Evolutionary conservation across 2,888 invertebrate genomes (phyloP).

Genomic region (Leucophenga montana): DNA sequence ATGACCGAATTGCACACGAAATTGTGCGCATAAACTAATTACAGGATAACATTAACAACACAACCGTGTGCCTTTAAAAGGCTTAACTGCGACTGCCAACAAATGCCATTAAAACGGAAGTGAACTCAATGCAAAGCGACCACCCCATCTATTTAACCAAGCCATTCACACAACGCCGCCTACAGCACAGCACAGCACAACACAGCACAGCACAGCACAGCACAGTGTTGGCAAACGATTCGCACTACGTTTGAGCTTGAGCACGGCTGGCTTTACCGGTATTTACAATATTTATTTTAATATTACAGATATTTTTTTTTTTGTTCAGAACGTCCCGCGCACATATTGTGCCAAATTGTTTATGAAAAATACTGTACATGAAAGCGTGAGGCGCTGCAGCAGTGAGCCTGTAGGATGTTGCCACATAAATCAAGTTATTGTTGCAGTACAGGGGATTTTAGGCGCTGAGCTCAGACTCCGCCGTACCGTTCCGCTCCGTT

Average conservation of each 20-base stretch:
- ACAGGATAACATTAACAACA: constrained; percentile 65
- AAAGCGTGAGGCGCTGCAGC: constrained; percentile 36
- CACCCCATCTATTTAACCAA: constrained; percentile 23
- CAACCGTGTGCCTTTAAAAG: constrained; percentile 53
- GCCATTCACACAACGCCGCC: not conserved
- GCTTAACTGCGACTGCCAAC: constrained; percentile 49
- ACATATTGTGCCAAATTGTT: constrained; percentile 64
- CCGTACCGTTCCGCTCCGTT: no score
- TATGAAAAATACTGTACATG: constrained; percentile 67
- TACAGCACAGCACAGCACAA: constrained; percentile 19
- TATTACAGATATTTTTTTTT: constrained; percentile 47
- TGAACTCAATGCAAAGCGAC: constrained; percentile 35
- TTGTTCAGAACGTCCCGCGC: constrained; percentile 42
- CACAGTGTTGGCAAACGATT: no score
- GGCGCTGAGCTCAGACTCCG: constrained; percentile 2
- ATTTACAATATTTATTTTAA: constrained; percentile 68
- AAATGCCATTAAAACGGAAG: constrained; percentile 49
- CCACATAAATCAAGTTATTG: constrained; percentile 29
- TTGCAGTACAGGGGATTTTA: constrained; percentile 6
- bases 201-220: not conserved
- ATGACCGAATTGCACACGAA: constrained; percentile 65
- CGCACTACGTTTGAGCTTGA: constrained; percentile 9
- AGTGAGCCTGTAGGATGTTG: not conserved
- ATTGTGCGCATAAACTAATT: constrained; percentile 67
- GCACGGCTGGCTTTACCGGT: constrained; percentile 59